A percentile compares a stretch with the other conserved stretches of the same genome.
Evolutionary conservation across 2,888 invertebrate species (phyloP).

Genomic region (Cerceris ruficornis): DNA sequence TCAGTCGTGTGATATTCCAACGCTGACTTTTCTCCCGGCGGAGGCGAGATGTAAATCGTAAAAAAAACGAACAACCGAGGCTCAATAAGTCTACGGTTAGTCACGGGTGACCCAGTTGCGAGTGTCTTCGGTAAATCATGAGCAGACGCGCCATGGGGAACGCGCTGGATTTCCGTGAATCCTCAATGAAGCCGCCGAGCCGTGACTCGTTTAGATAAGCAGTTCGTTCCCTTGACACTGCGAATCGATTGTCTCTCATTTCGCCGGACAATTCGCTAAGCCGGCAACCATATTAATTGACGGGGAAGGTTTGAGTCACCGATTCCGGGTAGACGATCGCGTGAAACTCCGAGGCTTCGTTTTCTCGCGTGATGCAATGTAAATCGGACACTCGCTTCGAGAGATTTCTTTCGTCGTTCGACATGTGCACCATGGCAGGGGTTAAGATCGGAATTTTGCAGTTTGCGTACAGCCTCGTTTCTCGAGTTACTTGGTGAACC

Average conservation of each 20-base stretch:
- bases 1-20: not conserved
- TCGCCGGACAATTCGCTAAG: slow-evolving; percentile 30
- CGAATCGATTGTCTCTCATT: slow-evolving; percentile 44
- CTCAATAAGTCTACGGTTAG: slow-evolving; percentile 55
- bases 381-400: too few relatives aligned
- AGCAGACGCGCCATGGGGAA: slow-evolving; percentile 28
- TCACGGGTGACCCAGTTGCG: slow-evolving; percentile 66
- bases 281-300: slow-evolving; percentile 54
- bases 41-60: slow-evolving; percentile 51
- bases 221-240: slow-evolving; percentile 55
- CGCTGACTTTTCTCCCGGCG: slow-evolving; percentile 18
- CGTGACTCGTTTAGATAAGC: slow-evolving; percentile 67
- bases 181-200: slow-evolving; percentile 60
- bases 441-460: too few relatives aligned
- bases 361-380: too few relatives aligned
- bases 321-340: not conserved
- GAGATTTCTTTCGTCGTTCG: too few relatives aligned
- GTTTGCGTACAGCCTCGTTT: too few relatives aligned
- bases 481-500: too few relatives aligned
- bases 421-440: too few relatives aligned
- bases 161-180: slow-evolving; percentile 66
- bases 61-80: slow-evolving; percentile 22
- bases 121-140: slow-evolving; percentile 64
- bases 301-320: slow-evolving; percentile 4
- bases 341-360: not conserved